Evolutionary conservation across 2,113 vertebrate species (phyloP), one percentile per base, ranked within the genome.

Genomic region (Phylloscopus whistleri): DNA sequence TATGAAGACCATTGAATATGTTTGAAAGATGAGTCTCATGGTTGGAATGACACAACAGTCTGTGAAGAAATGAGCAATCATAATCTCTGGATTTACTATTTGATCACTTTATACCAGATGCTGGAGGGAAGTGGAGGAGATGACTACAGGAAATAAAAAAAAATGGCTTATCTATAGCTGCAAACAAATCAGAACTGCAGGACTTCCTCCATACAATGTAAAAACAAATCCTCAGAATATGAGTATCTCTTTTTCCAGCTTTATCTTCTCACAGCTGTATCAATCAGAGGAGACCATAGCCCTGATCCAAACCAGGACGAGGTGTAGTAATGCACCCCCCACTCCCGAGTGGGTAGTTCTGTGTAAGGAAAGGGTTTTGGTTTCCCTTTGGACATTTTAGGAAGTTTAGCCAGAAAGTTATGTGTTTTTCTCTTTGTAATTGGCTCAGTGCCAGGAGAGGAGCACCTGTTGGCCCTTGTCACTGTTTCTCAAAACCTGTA

Each of bases 81-180:
- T 46, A 78, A 80, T 49, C 70, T 89, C 72, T 76, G 77, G 48
- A 80, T 14, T 94, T 64, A 75, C 33, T 70, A 30, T 81, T 94
- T 87, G 66, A 92, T 90, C n/a, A 62, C 49, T 93, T 96, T 83
- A 63, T 76, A 94, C n/a, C 41, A 78, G 80, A 82, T 24, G 33
- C 79, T 60, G 33, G 33, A 79, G 62, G 16, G 7, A 96, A 87
- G 72, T 52, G 43, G 70, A 97, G 95, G 97, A 97, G 97, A 86
- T 97, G 95, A 97, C 95, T 82, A 82, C 89, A 96, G 97, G 96
- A 97, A 97, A 95, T 53, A 67, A 52, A 86, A 86, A 77, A 10
- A 56, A 77, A 10, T 63, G 19, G 37, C 46, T 72, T 78, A 62
- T 83, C 56, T 89, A 44, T 67, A 88, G 22, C 35, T 90, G 72